phyloP scores from a whole-genome alignment of 64 coral and sea anemone genomes.

The Acropora yongei region DNA sequence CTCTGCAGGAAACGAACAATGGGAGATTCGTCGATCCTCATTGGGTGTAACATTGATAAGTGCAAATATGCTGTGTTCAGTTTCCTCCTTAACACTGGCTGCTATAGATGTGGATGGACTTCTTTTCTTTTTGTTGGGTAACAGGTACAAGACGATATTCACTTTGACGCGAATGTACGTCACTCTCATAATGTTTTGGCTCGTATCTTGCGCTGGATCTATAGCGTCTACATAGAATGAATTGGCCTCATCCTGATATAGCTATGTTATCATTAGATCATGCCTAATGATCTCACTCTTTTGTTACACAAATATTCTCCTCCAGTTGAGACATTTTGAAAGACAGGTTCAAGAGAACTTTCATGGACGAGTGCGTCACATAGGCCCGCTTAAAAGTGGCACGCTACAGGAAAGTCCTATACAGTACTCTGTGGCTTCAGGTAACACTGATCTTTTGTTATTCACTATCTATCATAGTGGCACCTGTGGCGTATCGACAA shows the following conservation, averaged over 20 bases:
- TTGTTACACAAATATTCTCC: slow-evolving; percentile 8
- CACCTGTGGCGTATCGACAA: not conserved
- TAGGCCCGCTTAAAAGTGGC: not conserved
- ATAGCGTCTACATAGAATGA: not conserved
- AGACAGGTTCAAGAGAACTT: not conserved
- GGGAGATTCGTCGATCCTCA: not conserved
- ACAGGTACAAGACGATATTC: not conserved
- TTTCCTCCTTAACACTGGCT: slow-evolving; percentile 4
- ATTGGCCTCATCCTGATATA: not conserved
- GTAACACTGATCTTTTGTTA: slow-evolving; percentile 14
- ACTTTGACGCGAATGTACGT: not conserved
- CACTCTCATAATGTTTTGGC: not conserved
- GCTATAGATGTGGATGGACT: slow-evolving; percentile 3
- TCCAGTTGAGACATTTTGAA: not conserved
- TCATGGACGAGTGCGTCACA: not conserved
- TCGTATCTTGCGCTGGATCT: not conserved
- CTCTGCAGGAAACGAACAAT: not conserved
- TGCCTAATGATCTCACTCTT: not conserved
- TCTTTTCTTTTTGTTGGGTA: not conserved
- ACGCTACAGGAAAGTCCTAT: slow-evolving; percentile 19
- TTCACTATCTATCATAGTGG: not conserved
- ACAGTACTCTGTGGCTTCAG: slow-evolving; percentile 24
- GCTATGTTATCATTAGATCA: not conserved
- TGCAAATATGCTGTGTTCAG: not conserved
- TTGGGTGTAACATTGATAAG: not conserved